phyloP scores from a whole-genome alignment of 1,140 invertebrate genomes.

The Zeugodacus cucurbitae region DNA sequence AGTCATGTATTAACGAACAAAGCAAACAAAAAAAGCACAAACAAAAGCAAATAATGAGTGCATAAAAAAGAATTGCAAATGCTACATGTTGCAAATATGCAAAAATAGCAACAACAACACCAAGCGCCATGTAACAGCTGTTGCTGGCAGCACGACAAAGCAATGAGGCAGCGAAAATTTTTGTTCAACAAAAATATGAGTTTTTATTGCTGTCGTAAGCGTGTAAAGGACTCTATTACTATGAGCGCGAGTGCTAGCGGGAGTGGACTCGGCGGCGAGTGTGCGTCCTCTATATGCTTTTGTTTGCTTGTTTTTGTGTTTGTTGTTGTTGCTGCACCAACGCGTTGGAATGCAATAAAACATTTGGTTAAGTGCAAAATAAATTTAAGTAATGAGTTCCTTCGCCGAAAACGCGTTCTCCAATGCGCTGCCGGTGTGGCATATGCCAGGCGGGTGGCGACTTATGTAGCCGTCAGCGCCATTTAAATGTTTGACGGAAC shows the following conservation, averaged over 20 bases:
- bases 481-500: not conserved
- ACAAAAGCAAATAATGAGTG: not conserved
- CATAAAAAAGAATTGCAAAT: conserved; percentile 33
- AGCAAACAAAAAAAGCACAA: not conserved
- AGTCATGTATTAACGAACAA: not conserved
- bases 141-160: not conserved
- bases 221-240: not conserved
- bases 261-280: not conserved
- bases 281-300: not conserved
- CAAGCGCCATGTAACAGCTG: not conserved
- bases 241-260: not conserved
- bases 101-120: not conserved
- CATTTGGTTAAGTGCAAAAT: conserved; percentile 41
- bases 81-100: conserved; percentile 7
- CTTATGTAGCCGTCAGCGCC: not conserved
- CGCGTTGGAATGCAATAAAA: conserved; percentile 41
- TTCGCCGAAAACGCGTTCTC: not conserved
- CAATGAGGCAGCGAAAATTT: conserved; percentile 30
- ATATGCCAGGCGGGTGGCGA: not conserved
- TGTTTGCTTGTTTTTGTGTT: not conserved
- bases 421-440: not conserved
- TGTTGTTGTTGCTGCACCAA: not conserved
- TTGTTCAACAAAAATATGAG: conserved; percentile 36
- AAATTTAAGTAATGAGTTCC: conserved; percentile 42
- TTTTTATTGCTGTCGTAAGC: conserved; percentile 27